phyloP scores from a whole-genome alignment of 2,888 invertebrate genomes.

The Caenorhabditis sp. region DNA sequence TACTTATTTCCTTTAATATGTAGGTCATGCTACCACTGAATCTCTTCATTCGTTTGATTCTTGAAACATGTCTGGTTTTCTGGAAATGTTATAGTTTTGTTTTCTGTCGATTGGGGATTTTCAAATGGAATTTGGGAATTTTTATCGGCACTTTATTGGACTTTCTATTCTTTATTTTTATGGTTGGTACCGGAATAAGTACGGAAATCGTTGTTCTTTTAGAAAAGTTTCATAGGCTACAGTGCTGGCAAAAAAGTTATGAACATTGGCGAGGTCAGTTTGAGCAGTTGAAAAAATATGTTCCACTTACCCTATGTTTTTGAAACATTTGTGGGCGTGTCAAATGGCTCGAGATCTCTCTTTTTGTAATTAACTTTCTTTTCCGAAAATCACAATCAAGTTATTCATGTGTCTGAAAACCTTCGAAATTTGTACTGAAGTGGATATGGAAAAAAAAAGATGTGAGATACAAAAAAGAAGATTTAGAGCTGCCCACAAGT shows the following conservation, averaged over 20 bases:
- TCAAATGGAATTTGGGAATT: not conserved
- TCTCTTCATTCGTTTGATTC: not conserved
- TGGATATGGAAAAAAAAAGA: no score
- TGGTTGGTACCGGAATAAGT: not conserved
- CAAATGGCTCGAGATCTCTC: no score
- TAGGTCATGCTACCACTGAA: constrained; percentile 14
- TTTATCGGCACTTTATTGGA: not conserved
- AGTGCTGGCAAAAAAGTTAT: no score
- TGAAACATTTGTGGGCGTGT: no score
- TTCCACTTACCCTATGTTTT: no score
- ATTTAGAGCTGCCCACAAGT: no score
- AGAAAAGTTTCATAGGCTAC: not conserved
- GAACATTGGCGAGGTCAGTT: not conserved
- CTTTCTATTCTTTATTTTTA: not conserved
- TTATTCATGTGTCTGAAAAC: no score
- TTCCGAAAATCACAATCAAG: no score
- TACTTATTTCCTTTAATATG: not conserved
- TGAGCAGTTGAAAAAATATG: not conserved
- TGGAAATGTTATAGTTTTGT: not conserved
- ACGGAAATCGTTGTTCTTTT: not conserved
- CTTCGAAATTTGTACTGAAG: no score
- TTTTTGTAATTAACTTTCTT: no score
- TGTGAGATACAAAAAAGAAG: no score
- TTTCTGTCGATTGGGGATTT: not conserved
- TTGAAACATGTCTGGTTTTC: not conserved